Percentiles rank a stretch among this genome's conserved stretches.
phyloP scores from a whole-genome alignment of 1,140 invertebrate species.

The Neodiprion fabricii region DNA sequence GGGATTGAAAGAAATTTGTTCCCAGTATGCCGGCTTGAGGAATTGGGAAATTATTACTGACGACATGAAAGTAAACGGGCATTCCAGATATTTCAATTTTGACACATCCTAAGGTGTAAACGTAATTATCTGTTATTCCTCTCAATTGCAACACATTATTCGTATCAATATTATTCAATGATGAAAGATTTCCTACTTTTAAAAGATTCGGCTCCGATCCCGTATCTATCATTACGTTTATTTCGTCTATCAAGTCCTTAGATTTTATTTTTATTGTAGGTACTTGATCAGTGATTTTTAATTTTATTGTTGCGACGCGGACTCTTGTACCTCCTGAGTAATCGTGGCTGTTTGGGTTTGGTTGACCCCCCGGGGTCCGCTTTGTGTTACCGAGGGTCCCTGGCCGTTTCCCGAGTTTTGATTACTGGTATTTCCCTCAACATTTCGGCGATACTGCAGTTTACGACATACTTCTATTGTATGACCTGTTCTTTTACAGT shows the following conservation, averaged over 20 bases:
- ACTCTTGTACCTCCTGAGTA: not conserved
- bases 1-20: not conserved
- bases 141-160: not conserved
- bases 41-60: not conserved
- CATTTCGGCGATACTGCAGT: not conserved
- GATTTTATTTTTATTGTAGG: not conserved
- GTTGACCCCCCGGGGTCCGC: not conserved
- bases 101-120: not conserved
- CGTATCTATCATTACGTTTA: constrained; percentile 12
- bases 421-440: not conserved
- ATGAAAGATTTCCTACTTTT: not conserved
- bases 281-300: not conserved
- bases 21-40: constrained; percentile 11
- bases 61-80: not conserved
- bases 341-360: not conserved
- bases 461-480: not conserved
- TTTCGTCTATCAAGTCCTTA: not conserved
- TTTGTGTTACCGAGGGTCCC: not conserved
- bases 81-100: constrained; percentile 1
- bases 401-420: not conserved
- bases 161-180: not conserved
- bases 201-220: constrained; percentile 16
- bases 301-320: not conserved
- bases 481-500: not conserved
- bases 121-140: constrained; percentile 9